phyloP scores from a whole-genome alignment of 2,888 invertebrate genomes.

The Embidobia sp. region DNA sequence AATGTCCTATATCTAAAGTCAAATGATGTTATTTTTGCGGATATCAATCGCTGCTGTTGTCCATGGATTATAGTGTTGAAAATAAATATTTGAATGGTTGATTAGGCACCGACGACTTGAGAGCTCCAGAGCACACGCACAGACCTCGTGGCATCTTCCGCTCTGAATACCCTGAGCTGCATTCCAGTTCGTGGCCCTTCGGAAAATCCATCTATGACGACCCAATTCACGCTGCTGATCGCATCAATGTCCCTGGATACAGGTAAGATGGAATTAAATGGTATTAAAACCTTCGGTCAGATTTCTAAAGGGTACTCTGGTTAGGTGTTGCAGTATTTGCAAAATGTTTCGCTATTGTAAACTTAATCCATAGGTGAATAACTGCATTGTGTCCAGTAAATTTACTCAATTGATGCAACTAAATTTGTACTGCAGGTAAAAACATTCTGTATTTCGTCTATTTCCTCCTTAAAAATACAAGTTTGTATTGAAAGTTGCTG shows the following conservation, averaged over 20 bases:
- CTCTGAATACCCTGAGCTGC: constrained; percentile 89
- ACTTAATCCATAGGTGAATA: constrained; percentile 4
- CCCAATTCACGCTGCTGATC: constrained; percentile 90
- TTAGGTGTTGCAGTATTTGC: no score
- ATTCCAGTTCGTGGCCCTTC: constrained; percentile 88
- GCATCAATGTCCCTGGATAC: constrained; percentile 94
- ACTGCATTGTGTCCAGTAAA: not conserved
- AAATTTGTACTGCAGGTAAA: not conserved
- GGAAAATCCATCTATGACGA: constrained; percentile 94
- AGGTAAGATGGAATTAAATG: constrained; percentile 80
- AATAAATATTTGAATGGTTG: constrained; percentile 18
- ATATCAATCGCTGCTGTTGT: not conserved
- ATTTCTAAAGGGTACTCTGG: not conserved
- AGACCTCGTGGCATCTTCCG: constrained; percentile 86
- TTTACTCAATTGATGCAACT: constrained; percentile 3
- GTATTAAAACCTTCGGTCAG: not conserved
- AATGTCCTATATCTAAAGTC: constrained; percentile 28
- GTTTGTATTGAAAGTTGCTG: no score
- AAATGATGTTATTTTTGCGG: constrained; percentile 3
- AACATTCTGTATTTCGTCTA: not conserved
- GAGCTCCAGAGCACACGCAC: constrained; percentile 88
- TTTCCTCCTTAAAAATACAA: no score
- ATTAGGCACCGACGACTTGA: constrained; percentile 94
- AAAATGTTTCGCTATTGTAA: not conserved
- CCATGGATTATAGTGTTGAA: not conserved